Base-by-base conservation (phyloP, 2,888 invertebrate genomes). In the Epirrhoe alternata region DNA sequence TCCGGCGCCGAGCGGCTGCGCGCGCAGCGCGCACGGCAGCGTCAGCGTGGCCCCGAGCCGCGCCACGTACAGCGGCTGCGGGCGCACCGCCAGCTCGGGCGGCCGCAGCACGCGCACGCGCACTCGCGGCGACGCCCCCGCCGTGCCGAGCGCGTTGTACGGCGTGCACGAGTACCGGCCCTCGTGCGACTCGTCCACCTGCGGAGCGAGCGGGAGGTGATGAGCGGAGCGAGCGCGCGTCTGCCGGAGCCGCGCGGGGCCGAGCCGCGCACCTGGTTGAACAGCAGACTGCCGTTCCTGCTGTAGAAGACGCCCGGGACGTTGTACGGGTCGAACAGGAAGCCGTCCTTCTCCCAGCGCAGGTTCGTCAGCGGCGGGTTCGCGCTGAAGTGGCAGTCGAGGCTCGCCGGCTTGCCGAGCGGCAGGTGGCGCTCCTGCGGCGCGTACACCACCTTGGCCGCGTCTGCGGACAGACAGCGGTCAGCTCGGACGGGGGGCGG, bases 331-430 rank as follows among this genome's bases (percentile, higher is more conserved):
- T 98, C 97, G 86, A 97, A 98, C 0, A 97, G 95, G 77, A 97
- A 96, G 16, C 97, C 97, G 85, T 98, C 98, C 86, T 98, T 98
- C 85, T 97, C 97, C 98, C 99, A 99, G 72, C 97, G 95, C 64
- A 98, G 94, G 83, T 97, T 97, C 59, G 97, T 97, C 74, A 98
- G 93, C 7, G 98, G 97, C 14, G 98, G 99, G 92, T 98, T 98
- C 5, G 98, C 97, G 78, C 97, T 95, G 83, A 97, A 97, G 86
- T 98, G 97, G 86, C 99, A 99, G 88, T 98, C 97, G 64, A 99
- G 94, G 64, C 97, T 94, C 7, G 97, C 97, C 5, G 97, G 95
- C 78, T 96, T 95, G 17, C 98, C 98, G 78, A 95, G 96, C 0
- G 98, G 97, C 76, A 99, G 94, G 83, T 95, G 97, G 49, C 98